phyloP scores from a whole-genome alignment of 2,797 vertebrate genomes.

The Numenius phaeopus region DNA sequence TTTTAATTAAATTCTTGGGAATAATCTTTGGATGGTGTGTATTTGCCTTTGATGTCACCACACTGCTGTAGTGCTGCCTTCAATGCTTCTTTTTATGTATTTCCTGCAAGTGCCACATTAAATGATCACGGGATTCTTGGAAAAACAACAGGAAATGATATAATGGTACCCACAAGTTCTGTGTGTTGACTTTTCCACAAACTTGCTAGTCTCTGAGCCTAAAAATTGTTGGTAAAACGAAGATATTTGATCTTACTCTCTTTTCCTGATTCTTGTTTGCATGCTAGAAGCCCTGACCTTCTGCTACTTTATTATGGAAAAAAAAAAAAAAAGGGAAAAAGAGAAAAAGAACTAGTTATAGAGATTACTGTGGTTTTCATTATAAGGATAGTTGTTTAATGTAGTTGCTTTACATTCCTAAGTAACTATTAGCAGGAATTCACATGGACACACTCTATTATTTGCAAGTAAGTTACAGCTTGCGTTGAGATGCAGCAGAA shows the following conservation, averaged over 20 bases:
- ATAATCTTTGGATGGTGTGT: not conserved
- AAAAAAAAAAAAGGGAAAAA: too few species aligned
- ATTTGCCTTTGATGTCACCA: not conserved
- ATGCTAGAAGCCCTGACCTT: not conserved
- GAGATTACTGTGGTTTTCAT: not conserved
- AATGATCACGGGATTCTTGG: not conserved
- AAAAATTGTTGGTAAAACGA: constrained; percentile 26
- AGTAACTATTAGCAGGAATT: constrained; percentile 40
- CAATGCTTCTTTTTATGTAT: not conserved
- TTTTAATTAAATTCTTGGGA: not conserved
- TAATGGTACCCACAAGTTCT: constrained; percentile 25
- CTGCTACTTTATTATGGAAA: not conserved
- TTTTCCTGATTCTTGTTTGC: not conserved
- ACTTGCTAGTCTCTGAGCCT: not conserved
- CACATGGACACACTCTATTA: not conserved
- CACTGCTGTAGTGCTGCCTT: not conserved
- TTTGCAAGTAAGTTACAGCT: not conserved
- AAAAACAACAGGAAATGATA: constrained; percentile 51
- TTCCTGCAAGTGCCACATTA: constrained; percentile 23
- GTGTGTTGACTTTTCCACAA: constrained; percentile 38
- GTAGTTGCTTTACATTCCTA: constrained; percentile 45
- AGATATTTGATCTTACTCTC: constrained; percentile 8
- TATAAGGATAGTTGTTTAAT: constrained; percentile 1
- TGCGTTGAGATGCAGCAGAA: not conserved
- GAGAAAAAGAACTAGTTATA: not conserved